A percentile compares a stretch with the other conserved stretches of the same genome.
Evolutionary conservation across 2,113 vertebrate genomes (phyloP).

Genomic region (Peromyscus maniculatus): DNA sequence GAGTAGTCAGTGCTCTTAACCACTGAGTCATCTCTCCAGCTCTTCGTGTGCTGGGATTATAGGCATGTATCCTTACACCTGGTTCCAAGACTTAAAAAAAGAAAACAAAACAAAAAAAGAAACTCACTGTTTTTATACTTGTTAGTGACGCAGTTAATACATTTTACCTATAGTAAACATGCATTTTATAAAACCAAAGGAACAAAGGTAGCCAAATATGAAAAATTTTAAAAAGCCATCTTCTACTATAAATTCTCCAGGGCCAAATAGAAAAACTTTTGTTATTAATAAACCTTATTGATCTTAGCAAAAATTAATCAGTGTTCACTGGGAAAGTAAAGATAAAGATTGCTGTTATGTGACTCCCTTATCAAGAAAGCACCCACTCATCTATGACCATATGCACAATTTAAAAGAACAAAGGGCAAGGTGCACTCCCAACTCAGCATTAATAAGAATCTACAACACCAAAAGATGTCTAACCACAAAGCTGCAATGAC

Average conservation of each 20-base stretch:
- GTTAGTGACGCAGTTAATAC: not conserved
- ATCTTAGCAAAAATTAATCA: constrained; percentile 42
- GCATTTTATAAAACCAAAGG: constrained; percentile 45
- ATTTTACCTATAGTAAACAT: constrained; percentile 24
- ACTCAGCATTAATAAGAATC: constrained; percentile 65
- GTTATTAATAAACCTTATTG: not conserved
- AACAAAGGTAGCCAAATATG: constrained; percentile 13
- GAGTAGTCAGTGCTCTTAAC: not conserved
- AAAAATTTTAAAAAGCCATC: constrained; percentile 35
- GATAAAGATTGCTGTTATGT: constrained; percentile 49
- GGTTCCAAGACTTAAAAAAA: not conserved
- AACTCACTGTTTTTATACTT: not conserved
- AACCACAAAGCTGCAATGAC: constrained; percentile 31
- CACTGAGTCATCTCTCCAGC: not conserved
- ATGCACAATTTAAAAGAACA: constrained; percentile 61
- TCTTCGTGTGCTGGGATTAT: too few species aligned
- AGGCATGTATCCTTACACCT: not conserved
- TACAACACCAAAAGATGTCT: not conserved
- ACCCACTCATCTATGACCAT: constrained; percentile 35
- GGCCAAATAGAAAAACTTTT: constrained; percentile 55
- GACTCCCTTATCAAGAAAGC: constrained; percentile 63
- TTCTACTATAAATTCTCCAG: constrained; percentile 34
- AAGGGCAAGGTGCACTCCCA: constrained; percentile 73
- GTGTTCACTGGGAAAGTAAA: constrained; percentile 45
- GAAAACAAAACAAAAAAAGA: not conserved